phyloP scores from a whole-genome alignment of 2,113 vertebrate genomes.

The Lophius piscatorius region DNA sequence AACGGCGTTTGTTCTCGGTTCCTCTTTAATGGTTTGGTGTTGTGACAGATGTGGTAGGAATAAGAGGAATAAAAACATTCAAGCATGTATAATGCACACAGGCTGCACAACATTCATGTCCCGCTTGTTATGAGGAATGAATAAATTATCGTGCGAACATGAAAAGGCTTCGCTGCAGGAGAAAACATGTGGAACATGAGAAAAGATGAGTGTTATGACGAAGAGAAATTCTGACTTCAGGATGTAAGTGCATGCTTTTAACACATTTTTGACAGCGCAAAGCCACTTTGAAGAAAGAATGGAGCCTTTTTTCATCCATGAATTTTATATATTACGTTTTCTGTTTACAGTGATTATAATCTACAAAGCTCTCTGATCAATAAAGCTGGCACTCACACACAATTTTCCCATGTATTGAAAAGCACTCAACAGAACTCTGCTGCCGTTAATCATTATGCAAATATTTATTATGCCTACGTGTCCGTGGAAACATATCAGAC shows the following conservation, averaged over 20 bases:
- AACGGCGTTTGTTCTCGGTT: conserved; percentile 1
- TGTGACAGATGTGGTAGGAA: conserved; percentile 21
- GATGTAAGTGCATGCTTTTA: not conserved
- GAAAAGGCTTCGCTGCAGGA: conserved; percentile 10
- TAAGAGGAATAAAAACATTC: conserved; percentile 29
- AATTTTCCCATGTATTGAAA: conserved; percentile 59
- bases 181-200: conserved; percentile 20
- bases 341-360: conserved; percentile 24
- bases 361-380: conserved; percentile 38
- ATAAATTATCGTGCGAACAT: conserved; percentile 49
- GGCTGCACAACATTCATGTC: conserved; percentile 1
- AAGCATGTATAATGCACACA: conserved; percentile 28
- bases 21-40: conserved; percentile 17
- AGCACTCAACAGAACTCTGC: conserved; percentile 61
- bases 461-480: conserved; percentile 41
- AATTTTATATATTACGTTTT: conserved; percentile 23
- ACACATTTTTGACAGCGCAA: too few species aligned
- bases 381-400: conserved; percentile 56
- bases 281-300: too few species aligned
- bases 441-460: conserved; percentile 57
- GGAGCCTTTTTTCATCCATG: too few species aligned
- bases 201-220: not conserved
- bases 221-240: not conserved
- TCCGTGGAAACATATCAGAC: conserved; percentile 22
- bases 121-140: conserved; percentile 37